A percentile compares a stretch with the other conserved stretches of the same genome.
phyloP scores from a whole-genome alignment of 2,888 invertebrate genomes.

The Drosophila mimica region DNA sequence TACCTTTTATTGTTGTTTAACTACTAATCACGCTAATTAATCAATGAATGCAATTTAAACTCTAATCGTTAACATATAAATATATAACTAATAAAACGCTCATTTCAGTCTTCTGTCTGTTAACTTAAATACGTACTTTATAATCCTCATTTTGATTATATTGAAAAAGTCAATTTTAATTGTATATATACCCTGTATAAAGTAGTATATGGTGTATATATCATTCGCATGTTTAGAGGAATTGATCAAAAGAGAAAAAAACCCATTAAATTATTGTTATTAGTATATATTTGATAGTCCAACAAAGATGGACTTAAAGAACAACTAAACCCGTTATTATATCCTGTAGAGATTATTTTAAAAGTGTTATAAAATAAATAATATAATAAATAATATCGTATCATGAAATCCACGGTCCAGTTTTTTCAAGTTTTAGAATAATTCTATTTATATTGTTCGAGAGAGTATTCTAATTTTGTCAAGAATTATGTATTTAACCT shows the following conservation, averaged over 20 bases:
- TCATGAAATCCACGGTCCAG: not conserved
- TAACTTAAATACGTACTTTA: not conserved
- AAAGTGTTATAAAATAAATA: not conserved
- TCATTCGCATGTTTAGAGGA: not conserved
- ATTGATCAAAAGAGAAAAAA: not conserved
- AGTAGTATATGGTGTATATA: not conserved
- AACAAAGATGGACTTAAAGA: not conserved
- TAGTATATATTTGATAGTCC: not conserved
- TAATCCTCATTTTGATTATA: not conserved
- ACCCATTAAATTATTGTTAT: not conserved
- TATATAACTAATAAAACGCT: slow-evolving; percentile 48
- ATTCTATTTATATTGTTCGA: not conserved
- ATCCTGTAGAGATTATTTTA: not conserved
- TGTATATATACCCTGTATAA: not conserved
- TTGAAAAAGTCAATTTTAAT: not conserved
- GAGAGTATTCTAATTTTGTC: not conserved
- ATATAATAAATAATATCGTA: no score
- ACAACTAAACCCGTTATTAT: not conserved
- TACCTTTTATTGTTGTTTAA: slow-evolving; percentile 40
- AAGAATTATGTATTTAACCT: not conserved
- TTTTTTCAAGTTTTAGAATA: no score
- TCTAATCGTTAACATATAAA: slow-evolving; percentile 42
- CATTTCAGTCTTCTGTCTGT: slow-evolving; percentile 25
- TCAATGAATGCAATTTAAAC: slow-evolving; percentile 43
- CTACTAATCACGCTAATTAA: slow-evolving; percentile 43